Conservation (phyloP, 2,797 vertebrate species). For the Helarctos malayanus region DNA sequence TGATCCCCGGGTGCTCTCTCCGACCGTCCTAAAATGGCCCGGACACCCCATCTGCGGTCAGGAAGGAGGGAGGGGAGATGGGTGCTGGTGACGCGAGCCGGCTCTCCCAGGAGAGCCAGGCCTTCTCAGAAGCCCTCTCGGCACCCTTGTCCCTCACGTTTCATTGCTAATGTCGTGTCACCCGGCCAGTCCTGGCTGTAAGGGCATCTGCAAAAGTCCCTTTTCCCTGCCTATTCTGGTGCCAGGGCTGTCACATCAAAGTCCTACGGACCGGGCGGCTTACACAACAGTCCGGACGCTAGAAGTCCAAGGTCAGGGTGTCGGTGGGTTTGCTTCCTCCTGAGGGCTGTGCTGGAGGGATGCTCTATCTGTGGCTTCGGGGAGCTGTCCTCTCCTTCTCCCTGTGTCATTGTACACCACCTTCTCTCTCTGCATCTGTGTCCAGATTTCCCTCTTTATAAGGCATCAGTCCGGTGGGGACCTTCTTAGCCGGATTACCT, state of each 20-base stretch:
- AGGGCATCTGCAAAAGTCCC: background rate
- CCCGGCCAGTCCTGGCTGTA: background rate
- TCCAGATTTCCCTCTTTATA: background rate
- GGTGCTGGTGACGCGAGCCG: background rate
- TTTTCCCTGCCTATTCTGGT: background rate
- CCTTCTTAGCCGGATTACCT: background rate
- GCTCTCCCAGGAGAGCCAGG: background rate
- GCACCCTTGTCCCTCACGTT: background rate
- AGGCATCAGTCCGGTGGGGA: background rate
- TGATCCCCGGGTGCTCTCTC: background rate
- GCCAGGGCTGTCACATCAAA: background rate
- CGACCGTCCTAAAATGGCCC: background rate
- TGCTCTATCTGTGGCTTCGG: background rate
- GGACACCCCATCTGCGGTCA: background rate
- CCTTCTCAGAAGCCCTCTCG: background rate
- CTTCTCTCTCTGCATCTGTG: no score
- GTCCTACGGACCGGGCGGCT: rapidly evolving
- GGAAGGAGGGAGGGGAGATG: background rate
- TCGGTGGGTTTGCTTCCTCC: rapidly evolving
- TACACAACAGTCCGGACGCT: no score
- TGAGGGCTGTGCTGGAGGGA: no score
- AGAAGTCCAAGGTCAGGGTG: no score
- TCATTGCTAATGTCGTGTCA: background rate
- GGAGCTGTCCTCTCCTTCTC: background rate
- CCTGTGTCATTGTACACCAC: background rate